Base-by-base conservation (phyloP, 2,888 invertebrate species). In the Caenorhabditis zanzibari region DNA sequence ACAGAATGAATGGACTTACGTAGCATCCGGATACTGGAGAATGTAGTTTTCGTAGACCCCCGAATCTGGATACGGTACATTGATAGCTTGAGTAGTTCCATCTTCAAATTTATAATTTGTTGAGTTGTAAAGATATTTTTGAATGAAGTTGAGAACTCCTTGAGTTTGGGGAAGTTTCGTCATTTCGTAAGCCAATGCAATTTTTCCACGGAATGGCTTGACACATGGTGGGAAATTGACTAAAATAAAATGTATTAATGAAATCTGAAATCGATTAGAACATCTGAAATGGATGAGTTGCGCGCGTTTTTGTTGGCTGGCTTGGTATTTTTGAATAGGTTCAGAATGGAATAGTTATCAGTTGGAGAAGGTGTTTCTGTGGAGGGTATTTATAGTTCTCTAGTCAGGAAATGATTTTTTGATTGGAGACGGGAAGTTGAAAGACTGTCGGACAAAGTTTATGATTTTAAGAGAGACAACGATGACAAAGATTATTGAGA, bases 401-500 rank as follows among this genome's bases (percentile, higher is more conserved):
- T n/a, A 64, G 76, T 47, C 76, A 68, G 61, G 59, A 76, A 68
- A 76, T 76, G 76, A 69, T 76, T 76, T 76, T 76, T 69, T 68
- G 76, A 24, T 41, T 66, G 41, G 66, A 66, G 66, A 66, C 68
- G 68, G 26, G 44, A 49, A 76, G 73, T 64, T 74, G 56, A 75
- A 28, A 75, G 64, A 66, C 54, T 22, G 66, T 58, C 47, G 66
- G 66, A 58, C 54, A 75, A 75, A 66, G 75, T 75, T 47, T 47
- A 71, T 9, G n/a, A 24, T 52, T 69, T 63, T 63, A 35, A 66
- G 28, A 22, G 58, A 44, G 22, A 26, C 41, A 56, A 66, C 35
- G 64, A 66, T 66, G 66, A 66, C 66, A 66, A 52, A 52, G 24
- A 22, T 9, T 52, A 2, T 32, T 14, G 24, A 38, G 24, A 59